Evolutionary conservation across 2,113 vertebrate species (phyloP).

Genomic region (Python bivittatus): DNA sequence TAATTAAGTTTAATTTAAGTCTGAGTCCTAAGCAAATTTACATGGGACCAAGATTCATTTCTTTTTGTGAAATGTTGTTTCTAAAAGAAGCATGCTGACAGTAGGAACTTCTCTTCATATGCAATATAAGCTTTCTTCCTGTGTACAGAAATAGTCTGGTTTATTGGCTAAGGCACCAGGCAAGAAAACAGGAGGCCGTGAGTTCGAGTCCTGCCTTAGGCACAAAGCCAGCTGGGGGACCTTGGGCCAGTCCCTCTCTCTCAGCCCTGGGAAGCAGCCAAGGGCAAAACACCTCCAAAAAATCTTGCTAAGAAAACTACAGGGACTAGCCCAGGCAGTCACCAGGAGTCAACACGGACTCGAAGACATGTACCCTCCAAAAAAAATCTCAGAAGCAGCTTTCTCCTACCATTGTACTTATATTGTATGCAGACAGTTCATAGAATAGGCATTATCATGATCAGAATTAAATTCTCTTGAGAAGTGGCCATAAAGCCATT

Average conservation of each 20-base stretch:
- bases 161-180: not conserved
- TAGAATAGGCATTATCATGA: not conserved
- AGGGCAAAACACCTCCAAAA: too few species aligned
- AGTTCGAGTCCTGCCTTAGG: not conserved
- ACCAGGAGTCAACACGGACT: too few species aligned
- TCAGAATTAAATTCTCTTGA: not conserved
- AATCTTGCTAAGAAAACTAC: too few species aligned
- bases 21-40: not conserved
- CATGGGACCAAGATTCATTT: not conserved
- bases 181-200: not conserved
- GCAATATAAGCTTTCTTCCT: not conserved
- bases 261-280: not conserved
- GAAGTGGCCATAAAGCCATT: not conserved
- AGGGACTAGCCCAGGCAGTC: too few species aligned
- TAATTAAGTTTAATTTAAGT: not conserved
- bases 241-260: not conserved
- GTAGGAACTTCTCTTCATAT: not conserved
- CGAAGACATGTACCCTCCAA: too few species aligned
- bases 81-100: not conserved
- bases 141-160: conserved; percentile 28
- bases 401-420: not conserved
- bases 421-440: not conserved
- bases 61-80: not conserved
- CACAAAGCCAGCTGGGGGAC: not conserved
- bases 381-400: not conserved